Base-by-base conservation (phyloP, 23 tunicate species). In the Ciona savignyi region DNA sequence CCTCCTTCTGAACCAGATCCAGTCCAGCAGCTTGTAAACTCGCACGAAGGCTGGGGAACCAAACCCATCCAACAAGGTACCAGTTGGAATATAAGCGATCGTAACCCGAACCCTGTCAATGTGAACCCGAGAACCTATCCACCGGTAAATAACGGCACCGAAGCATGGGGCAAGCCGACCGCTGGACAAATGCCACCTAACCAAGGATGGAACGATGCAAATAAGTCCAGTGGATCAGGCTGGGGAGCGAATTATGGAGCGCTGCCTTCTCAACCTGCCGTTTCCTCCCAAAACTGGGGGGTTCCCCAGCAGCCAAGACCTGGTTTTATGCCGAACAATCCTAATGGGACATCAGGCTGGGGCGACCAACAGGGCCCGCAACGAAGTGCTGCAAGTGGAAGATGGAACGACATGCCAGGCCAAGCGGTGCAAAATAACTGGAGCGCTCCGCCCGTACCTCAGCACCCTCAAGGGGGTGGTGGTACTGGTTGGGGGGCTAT, bases 11-110 rank as follows among this genome's bases (percentile, higher is more conserved):
- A 83, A 23, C 35, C 77, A 2, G 96, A 83, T 31, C 89, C 83
- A 3, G 78, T 89, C 0, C 96, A 89, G 26, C 81, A 83, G 78
- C 70, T 83, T 23, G 96, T 89, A 0, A 89, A 89, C 51, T 89
- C 89, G 20, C 96, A 89, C 79, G 96, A 89, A 73, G 96, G 96
- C 33, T 89, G 96, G 96, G 96, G 96, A 0, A 89, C 83, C 49
- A 89, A 70, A 68, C 96, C 96, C 21, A 83, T 89, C 32, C 96
- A 83, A 75, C 96, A 89, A 74, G 78, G 86, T 26, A 89, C 96
- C 15, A 75, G 90, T 63, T 89, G 96, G 96, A 74, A 89, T 60
- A 70, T 89, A 11, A 51, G 64, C 24, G 84, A 85, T 27, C 24
- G 56, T 30, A 64, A 80, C 15, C 34, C 48, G 48, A 42, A 42